Conservation (phyloP, 2,888 invertebrate species). For the Watsonalla cultraria region DNA sequence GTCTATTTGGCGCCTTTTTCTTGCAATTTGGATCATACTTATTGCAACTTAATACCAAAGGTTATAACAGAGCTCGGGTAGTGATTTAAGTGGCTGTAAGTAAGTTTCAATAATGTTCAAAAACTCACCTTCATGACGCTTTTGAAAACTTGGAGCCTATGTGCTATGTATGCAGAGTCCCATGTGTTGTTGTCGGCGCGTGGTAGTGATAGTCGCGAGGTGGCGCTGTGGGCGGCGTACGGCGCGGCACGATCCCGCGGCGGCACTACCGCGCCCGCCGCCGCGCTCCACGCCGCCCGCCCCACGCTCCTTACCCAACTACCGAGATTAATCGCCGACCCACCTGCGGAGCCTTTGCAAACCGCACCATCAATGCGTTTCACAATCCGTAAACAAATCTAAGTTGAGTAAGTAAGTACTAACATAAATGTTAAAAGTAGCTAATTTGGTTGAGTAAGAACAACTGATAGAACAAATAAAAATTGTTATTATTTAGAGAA, state of each 20-base stretch:
- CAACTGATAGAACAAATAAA: no score
- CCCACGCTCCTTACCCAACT: conserved; percentile 42
- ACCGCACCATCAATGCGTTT: conserved; percentile 41
- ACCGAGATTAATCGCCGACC: conserved; percentile 71
- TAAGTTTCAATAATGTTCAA: not conserved
- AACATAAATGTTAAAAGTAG: no score
- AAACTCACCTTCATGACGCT: not conserved
- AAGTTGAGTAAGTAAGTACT: no score
- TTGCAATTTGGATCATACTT: not conserved
- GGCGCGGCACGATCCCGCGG: conserved; percentile 52
- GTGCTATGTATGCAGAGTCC: conserved; percentile 19
- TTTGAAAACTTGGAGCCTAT: not conserved
- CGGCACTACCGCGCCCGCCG: conserved; percentile 67
- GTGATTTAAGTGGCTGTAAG: not conserved
- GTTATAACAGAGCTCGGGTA: not conserved
- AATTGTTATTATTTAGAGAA: no score
- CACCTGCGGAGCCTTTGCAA: conserved; percentile 75
- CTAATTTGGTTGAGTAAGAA: no score
- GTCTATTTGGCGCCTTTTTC: not conserved
- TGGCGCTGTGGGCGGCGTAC: conserved; percentile 55
- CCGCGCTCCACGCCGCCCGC: conserved; percentile 27
- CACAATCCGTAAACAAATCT: conserved; percentile 50
- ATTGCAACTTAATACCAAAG: not conserved
- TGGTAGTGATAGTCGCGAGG: conserved; percentile 16
- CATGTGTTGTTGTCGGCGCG: conserved; percentile 17